These are phyloP conservation scores for Boloria euphrosyne DNA, from an alignment of 2,888 invertebrate genomes.

Conservation along the genomic window DNA sequence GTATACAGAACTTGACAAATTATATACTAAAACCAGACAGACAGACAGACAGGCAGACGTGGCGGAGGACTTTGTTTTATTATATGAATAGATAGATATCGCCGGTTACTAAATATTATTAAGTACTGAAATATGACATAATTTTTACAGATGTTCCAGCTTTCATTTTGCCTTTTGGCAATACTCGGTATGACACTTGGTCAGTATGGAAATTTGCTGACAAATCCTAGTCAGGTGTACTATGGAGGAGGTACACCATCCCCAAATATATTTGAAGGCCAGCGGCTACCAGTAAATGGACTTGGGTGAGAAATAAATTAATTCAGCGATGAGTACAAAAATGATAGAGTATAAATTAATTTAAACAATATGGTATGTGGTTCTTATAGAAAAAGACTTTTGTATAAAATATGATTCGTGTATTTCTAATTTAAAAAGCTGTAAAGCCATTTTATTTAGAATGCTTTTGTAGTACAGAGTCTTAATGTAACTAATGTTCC, in stretches of 20 bases:
- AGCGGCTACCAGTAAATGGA: conserved; percentile 59
- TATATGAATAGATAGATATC: too few species aligned
- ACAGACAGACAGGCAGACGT: too few species aligned
- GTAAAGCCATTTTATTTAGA: too few species aligned
- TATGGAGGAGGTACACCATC: conserved; percentile 9
- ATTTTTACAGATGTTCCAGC: conserved; percentile 23
- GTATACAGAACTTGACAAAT: too few species aligned
- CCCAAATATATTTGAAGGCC: conserved; percentile 43
- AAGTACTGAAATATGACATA: not conserved
- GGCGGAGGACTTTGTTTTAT: too few species aligned
- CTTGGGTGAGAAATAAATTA: conserved; percentile 42
- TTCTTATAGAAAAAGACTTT: too few species aligned
- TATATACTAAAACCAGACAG: too few species aligned
- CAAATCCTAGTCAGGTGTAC: conserved; percentile 13
- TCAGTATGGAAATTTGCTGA: conserved; percentile 7
- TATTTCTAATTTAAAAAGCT: too few species aligned
- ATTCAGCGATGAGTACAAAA: not conserved
- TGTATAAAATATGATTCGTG: too few species aligned
- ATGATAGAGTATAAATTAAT: not conserved
- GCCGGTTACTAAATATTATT: not conserved
- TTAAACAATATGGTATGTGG: too few species aligned
- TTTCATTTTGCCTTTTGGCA: conserved; percentile 15
- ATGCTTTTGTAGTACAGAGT: too few species aligned
- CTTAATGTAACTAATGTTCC: not conserved
- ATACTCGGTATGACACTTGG: not conserved